These are phyloP conservation scores for Eremobia ochroleuca DNA, from an alignment of 2,888 invertebrate genomes.

Conservation along the genomic window DNA sequence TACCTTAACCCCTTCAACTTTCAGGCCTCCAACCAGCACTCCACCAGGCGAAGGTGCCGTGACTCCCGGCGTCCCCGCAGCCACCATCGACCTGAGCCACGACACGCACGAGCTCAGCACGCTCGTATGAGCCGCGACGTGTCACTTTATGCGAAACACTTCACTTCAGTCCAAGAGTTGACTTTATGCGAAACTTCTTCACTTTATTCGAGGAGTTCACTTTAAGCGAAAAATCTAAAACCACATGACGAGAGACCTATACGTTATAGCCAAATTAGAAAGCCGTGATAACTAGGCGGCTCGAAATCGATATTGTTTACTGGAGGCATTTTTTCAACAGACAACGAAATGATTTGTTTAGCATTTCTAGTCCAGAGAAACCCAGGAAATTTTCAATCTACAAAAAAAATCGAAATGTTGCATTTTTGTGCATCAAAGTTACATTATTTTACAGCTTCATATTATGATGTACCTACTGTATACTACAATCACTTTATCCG, in stretches of 20 bases:
- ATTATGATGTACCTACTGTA: not conserved
- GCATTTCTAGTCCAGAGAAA: not conserved
- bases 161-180: not conserved
- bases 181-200: not conserved
- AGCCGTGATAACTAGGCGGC: not conserved
- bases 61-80: conserved; percentile 91
- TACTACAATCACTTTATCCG: conserved; percentile 14
- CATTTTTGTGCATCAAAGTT: not conserved
- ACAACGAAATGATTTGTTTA: not conserved
- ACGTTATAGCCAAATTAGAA: not conserved
- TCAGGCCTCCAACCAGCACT: conserved; percentile 91
- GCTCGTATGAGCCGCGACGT: conserved; percentile 87
- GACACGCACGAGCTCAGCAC: conserved; percentile 93
- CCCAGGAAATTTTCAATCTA: not conserved
- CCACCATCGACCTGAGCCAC: conserved; percentile 92
- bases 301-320: not conserved
- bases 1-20: conserved; percentile 39
- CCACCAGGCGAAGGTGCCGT: conserved; percentile 91
- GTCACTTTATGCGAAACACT: conserved; percentile 13
- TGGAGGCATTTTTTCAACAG: not conserved
- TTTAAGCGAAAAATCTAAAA: not conserved
- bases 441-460: not conserved
- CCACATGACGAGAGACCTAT: not conserved
- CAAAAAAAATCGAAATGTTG: not conserved
- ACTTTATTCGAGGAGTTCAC: conserved; percentile 4